Evolutionary conservation across 2,888 invertebrate genomes (phyloP).

Genomic region (Epiblema foenella): DNA sequence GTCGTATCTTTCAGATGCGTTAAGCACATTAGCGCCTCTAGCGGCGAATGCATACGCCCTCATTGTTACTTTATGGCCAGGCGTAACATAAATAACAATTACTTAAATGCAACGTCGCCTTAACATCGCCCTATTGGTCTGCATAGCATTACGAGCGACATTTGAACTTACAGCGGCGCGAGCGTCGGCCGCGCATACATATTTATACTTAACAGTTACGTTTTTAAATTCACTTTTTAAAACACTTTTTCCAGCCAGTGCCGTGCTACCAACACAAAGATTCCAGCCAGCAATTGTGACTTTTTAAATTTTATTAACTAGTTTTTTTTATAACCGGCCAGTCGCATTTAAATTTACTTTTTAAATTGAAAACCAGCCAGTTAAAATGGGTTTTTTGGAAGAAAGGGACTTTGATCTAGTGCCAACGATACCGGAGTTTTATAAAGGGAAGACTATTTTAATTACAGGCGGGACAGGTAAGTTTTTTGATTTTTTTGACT

Average conservation of each 20-base stretch:
- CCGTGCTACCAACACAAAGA: no score
- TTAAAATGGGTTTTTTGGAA: slow-evolving; percentile 66
- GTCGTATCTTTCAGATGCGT: no score
- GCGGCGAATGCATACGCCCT: no score
- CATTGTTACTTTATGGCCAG: no score
- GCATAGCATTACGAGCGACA: slow-evolving; percentile 32
- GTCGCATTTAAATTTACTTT: not conserved
- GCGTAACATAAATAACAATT: no score
- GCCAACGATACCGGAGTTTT: slow-evolving; percentile 86
- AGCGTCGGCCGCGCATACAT: not conserved
- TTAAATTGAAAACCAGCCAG: not conserved
- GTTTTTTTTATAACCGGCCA: not conserved
- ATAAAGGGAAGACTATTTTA: slow-evolving; percentile 88
- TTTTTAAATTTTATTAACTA: no score
- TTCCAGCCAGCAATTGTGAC: no score
- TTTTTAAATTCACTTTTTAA: not conserved
- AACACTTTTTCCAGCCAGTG: not conserved
- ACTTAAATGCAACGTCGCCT: not conserved
- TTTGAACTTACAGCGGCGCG: slow-evolving; percentile 33
- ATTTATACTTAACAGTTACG: not conserved
- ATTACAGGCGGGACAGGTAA: slow-evolving; percentile 91
- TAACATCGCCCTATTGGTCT: slow-evolving; percentile 17
- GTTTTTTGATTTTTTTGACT: slow-evolving; percentile 33
- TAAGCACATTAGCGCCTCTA: no score
- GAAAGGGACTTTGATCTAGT: slow-evolving; percentile 57